Evolutionary conservation across 92 coral and sea anemone genomes (phyloP).

Genomic region (Heliopora coerulea): DNA sequence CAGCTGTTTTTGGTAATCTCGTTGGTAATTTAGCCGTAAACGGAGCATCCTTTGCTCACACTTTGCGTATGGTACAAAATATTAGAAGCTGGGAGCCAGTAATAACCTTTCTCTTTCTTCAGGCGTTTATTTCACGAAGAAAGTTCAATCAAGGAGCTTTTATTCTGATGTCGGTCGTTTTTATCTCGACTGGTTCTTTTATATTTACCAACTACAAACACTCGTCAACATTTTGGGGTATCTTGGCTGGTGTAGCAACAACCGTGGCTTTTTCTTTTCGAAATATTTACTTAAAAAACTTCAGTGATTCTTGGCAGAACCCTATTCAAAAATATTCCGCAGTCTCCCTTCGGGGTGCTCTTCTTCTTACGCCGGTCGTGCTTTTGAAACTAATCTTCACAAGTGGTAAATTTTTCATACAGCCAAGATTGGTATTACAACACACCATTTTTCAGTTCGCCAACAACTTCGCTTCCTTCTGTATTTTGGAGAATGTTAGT

Average conservation of each 20-base stretch:
- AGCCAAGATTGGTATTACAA: neutral
- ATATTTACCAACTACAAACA: conserved; percentile 7
- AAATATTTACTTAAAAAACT: conserved; percentile 28
- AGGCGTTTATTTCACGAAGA: neutral
- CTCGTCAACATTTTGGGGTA: conserved; percentile 24
- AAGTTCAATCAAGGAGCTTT: neutral
- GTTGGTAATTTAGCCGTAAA: conserved; percentile 28
- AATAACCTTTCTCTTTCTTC: neutral
- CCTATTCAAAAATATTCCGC: conserved; percentile 27
- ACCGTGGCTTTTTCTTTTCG: conserved; percentile 24
- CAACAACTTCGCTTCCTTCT: conserved; percentile 30
- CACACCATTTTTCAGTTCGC: conserved; percentile 11
- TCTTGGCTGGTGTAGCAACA: conserved; percentile 30
- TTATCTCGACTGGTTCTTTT: conserved; percentile 31
- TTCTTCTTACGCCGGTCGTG: conserved; percentile 17
- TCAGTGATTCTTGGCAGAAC: neutral
- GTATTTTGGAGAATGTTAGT: conserved; percentile 2
- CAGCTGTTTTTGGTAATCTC: conserved; percentile 18
- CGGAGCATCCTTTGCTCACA: neutral
- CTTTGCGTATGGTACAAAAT: neutral
- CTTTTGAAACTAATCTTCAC: conserved; percentile 13
- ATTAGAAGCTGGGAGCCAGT: conserved; percentile 15
- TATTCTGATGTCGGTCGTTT: neutral
- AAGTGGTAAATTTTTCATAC: neutral
- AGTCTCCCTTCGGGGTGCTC: conserved; percentile 2